These are phyloP conservation scores for Aptenodytes patagonicus DNA, from an alignment of 2,113 vertebrate genomes.

Conservation along the genomic window DNA sequence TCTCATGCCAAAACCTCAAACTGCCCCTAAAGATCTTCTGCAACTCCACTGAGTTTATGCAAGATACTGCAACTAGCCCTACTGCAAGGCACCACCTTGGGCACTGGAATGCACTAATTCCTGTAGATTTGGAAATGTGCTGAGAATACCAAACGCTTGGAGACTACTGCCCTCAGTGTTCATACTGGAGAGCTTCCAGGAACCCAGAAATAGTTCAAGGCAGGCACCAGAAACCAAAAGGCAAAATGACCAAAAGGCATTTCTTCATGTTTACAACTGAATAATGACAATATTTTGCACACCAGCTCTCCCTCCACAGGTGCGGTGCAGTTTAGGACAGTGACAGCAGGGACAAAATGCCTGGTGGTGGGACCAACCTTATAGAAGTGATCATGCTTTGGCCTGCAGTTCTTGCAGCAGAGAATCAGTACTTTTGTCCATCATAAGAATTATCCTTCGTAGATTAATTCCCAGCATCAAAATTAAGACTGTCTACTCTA, in stretches of 20 bases:
- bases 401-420: neutral
- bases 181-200: neutral
- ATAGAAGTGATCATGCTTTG: neutral
- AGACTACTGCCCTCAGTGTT: neutral
- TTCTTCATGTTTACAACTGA: neutral
- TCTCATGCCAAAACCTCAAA: neutral
- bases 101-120: neutral
- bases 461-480: neutral
- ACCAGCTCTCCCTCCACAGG: neutral
- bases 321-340: neutral
- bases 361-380: neutral
- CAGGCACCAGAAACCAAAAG: neutral
- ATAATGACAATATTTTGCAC: neutral
- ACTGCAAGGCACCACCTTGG: neutral
- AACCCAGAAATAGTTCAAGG: neutral
- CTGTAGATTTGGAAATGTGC: neutral
- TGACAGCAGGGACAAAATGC: no score
- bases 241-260: neutral
- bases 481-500: neutral
- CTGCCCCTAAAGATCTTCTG: neutral
- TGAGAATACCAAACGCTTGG: neutral
- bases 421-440: neutral
- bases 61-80: neutral
- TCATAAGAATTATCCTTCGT: neutral
- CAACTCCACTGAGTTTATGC: neutral